Base-by-base conservation (phyloP, 2,888 invertebrate species). In the Strigamia maritima region DNA sequence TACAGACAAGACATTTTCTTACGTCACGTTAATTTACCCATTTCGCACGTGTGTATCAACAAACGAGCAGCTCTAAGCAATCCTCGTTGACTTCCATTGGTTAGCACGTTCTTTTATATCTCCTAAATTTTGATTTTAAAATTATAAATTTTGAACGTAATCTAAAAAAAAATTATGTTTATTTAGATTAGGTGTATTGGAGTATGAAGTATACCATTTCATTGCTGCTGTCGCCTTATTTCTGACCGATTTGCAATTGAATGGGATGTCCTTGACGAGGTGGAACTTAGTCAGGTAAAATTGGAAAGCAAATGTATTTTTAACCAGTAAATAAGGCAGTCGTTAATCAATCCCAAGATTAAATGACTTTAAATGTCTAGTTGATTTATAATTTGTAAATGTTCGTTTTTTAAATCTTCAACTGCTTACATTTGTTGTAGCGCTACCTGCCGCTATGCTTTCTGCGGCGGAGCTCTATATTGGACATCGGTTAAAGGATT, bases 231-330 rank as follows among this genome's bases (percentile, higher is more conserved):
- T 12, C 60, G 6, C 2, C 60, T 60, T 7, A 10, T 12, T 10
- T 22, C 12, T 19, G 14, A 49, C 49, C n/a, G 19, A 49, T 49
- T 49, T 60, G 60, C 24, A 60, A 60, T 12, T 60, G 60, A 60
- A 60, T 24, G 24, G 60, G 60, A 60, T 60, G 60, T 60, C 60
- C 60, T 60, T 60, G 24, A 60, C 60, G 19, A 60, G 60, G 60
- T 60, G 60, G 60, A 60, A 24, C 7, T 12, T 60, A 60, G 8
- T 60, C 24, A 60, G 60, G 60, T 60, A 60, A 60, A 24, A 24
- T 10, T 49, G 49, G 49, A 49, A 49, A 22, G 19, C 60, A 60
- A 60, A 8, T 60, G 10, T 24, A 60, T 24, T 60, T 60, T 19
- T n/a, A 24, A 49, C n/a, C n/a, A n/a, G n/a, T 49, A 44, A 1